Base-by-base conservation (phyloP, 2,888 invertebrate genomes). In the Branchinecta sandiegonensis region DNA sequence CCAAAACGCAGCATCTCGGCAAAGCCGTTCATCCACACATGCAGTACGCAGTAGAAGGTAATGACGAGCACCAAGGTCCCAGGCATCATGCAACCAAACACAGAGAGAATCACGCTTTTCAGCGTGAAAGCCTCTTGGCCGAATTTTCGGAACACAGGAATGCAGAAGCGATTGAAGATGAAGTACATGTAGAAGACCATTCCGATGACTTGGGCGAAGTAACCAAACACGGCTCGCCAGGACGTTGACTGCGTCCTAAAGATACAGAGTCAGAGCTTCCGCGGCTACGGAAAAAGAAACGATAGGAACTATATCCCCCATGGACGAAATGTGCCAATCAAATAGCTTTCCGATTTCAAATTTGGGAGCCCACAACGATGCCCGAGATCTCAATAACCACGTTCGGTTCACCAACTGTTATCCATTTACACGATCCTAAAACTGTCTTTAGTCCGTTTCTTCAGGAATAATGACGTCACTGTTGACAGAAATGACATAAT, bases 11-110 rank as follows among this genome's bases (percentile, higher is more conserved):
- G 77, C 78, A 94, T 81, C 78, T 97, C 96, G 0, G 93, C 89
- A 75, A 88, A 90, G 23, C 89, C 88, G 78, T 96, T 97, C 75
- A 89, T 82, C 91, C 94, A 94, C 2, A 89, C 85, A 75, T 97
- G 95, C 7, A 96, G 80, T 4, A 96, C 80, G 71, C 89, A 84
- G 79, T 92, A 96, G 79, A 94, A 94, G 6, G 86, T 87, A 74
- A 85, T 83, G 1, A 90, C 76, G 71, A 86, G 84, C 1, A 86
- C 81, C 66, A 89, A 79, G 0, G 87, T 82, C 1, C 86, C 87
- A 0, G 90, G 89, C 70, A 91, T 78, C 74, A 88, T 84, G 76
- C 87, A 85, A 47, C 85, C 85, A 74, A 90, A 87, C 72, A 88
- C 80, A 3, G 84, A 83, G 0, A 80, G 75, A 47, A 80, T 72